These are phyloP conservation scores for Ceyx erithaca DNA, from an alignment of 2,797 vertebrate genomes.

Conservation along the genomic window DNA sequence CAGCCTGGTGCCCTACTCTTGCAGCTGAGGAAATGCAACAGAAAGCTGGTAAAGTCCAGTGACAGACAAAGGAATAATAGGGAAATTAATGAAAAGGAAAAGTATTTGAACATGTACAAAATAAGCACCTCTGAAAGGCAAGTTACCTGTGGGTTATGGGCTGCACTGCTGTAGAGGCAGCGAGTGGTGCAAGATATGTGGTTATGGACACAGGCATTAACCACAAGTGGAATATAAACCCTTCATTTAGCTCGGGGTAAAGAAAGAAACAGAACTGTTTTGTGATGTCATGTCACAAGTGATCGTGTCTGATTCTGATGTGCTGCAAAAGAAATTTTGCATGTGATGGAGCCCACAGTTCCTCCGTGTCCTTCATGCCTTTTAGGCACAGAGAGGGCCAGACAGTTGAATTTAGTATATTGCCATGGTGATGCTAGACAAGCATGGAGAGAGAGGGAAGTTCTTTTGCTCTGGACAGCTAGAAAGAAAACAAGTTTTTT, in stretches of 20 bases:
- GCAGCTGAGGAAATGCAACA: background rate
- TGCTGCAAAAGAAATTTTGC: conserved; percentile 53
- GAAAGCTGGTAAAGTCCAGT: background rate
- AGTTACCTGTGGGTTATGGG: background rate
- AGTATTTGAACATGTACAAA: background rate
- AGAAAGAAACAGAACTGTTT: conserved; percentile 59
- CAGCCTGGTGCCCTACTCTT: background rate
- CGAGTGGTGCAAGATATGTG: background rate
- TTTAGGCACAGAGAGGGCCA: conserved; percentile 48
- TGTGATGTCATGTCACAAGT: conserved; percentile 63
- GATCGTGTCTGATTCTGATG: conserved; percentile 34
- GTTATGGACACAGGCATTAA: background rate
- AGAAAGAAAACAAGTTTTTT: conserved; percentile 11
- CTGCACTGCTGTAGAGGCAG: background rate
- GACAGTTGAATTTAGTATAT: background rate
- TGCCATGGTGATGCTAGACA: conserved; percentile 59
- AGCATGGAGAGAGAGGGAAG: conserved; percentile 25
- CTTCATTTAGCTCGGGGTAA: conserved; percentile 50
- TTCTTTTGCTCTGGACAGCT: conserved; percentile 55
- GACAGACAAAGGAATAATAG: background rate
- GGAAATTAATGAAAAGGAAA: background rate
- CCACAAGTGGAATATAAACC: conserved; percentile 54
- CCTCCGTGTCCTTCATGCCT: conserved; percentile 51
- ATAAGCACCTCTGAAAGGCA: background rate
- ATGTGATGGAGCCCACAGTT: conserved; percentile 60